Base-by-base conservation (phyloP, 2,797 vertebrate genomes). In the Mallotus villosus region DNA sequence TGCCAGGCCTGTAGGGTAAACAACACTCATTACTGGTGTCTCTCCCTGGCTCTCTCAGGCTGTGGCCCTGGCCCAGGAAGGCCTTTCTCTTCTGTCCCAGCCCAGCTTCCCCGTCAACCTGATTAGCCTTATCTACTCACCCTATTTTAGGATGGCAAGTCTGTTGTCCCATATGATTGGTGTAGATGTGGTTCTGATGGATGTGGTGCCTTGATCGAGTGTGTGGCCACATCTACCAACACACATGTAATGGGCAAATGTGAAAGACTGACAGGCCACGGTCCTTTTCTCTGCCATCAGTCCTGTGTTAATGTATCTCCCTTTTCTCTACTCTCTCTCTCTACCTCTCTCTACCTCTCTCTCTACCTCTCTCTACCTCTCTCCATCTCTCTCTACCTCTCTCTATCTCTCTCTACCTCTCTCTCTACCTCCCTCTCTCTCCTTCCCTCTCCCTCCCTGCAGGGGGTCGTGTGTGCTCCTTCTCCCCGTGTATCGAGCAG, bases 401-500 rank as follows among this genome's bases (percentile, higher is more conserved):
- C 24, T 53, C 59, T 37, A 2, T 37, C 4, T 37, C 37, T 14
- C 9, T 41, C 37, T 41, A 11, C 11, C 27, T 37, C 7, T 46
- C 14, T 29, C 27, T 37, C 46, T 37, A 22, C 57, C 57, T 17
- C 32, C 62, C 55, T 51, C 34, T 19, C 32, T 32, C 57, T 6
- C 27, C 0, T 0, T 32, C 34, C 32, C 34, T 37, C 70, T 2
- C 32, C 25, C 9, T 70, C 34, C 71, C 6, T 46, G 4, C 90
- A 99, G 98, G 97, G 32, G 97, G 98, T 5, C 95, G 96, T 29
- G 73, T 98, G 78, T 98, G 96, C 64, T 99, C 98, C 27, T 99
- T 99, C 88, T 99, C 98, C 0, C 97, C 98, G 0, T 99, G 97
- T 74, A 97, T 99, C 0, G 97, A 99, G 88, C 98, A 99, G 91